Base-by-base conservation (phyloP, 2,797 vertebrate genomes). In the Acomys russatus region DNA sequence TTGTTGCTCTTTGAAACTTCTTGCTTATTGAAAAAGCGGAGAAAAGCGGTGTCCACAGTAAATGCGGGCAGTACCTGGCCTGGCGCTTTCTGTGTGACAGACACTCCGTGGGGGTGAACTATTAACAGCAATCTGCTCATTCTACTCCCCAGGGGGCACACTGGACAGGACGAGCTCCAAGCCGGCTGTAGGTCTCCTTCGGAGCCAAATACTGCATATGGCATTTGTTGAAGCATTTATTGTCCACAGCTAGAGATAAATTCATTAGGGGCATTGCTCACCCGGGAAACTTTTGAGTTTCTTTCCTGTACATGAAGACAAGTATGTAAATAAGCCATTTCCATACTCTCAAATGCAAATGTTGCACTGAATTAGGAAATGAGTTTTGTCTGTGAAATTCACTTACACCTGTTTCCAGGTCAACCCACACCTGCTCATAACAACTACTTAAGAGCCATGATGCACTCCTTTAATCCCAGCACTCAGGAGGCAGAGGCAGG, bases 51-150 rank as follows among this genome's bases (percentile, higher is more conserved):
- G 87, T 74, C 83, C 63, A 91, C 82, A 35, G 49, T 90, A 73
- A n/a, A 71, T 66, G 83, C 73, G 94, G 96, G 95, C 93, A 97
- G 71, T 95, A 59, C 88, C 94, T 94, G 88, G 94, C 89, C 95
- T 97, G 97, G 96, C 88, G 88, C 49, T 83, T 93, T 7, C 35
- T 74, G 59, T 88, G 76, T 94, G 94, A 92, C 96, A 97, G 97
- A 95, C 66, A 92, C 63, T 84, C 10, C 49, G 88, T 96, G 84
- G 92, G 92, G 56, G 92, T 66, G 95, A 96, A 87, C 97, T 92
- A 97, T 98, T 97, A 97, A 87, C 64, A 90, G 80, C 97, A 97
- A 97, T 97, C 97, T 98, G 97, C 97, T 97, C 96, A 85, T 88
- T 91, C 73, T 44, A 51, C 84, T 74, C 84, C 94, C 73, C 93